Percentiles rank a stretch among this genome's conserved stretches.
Evolutionary conservation across 2,888 invertebrate genomes (phyloP).

Genomic region (Ernsta delagoae): DNA sequence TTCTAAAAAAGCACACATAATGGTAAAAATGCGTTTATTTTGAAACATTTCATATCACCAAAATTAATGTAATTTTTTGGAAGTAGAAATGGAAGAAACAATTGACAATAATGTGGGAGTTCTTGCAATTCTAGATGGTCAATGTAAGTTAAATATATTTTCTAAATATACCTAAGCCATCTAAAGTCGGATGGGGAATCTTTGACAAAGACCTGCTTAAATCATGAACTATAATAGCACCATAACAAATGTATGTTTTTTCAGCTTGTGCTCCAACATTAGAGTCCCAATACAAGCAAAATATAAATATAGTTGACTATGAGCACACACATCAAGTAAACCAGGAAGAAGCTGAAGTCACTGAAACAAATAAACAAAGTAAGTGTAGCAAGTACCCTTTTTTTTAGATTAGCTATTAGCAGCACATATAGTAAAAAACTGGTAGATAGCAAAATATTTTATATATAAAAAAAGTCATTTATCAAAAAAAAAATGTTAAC

Average conservation of each 20-base stretch:
- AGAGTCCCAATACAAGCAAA: slow-evolving; percentile 59
- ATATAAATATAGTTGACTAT: slow-evolving; percentile 54
- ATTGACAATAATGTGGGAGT: slow-evolving; percentile 67
- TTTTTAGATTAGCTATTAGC: too few species aligned
- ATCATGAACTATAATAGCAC: too few species aligned
- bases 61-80: background rate
- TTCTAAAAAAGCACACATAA: background rate
- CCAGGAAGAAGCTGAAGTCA: slow-evolving; percentile 58
- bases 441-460: too few species aligned
- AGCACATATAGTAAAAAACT: too few species aligned
- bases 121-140: slow-evolving; percentile 64
- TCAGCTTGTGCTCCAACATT: slow-evolving; percentile 38
- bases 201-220: too few species aligned
- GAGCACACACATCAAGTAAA: slow-evolving; percentile 50
- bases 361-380: slow-evolving; percentile 66
- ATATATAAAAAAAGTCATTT: too few species aligned
- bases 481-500: too few species aligned
- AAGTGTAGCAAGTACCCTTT: slow-evolving; percentile 40
- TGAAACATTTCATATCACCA: background rate
- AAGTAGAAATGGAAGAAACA: slow-evolving; percentile 58
- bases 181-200: too few species aligned
- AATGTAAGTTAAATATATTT: slow-evolving; percentile 52
- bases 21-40: background rate
- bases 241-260: background rate
- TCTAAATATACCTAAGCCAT: too few species aligned